Conservation (phyloP, 2,797 vertebrate species). For the Peromyscus melanophrys region DNA sequence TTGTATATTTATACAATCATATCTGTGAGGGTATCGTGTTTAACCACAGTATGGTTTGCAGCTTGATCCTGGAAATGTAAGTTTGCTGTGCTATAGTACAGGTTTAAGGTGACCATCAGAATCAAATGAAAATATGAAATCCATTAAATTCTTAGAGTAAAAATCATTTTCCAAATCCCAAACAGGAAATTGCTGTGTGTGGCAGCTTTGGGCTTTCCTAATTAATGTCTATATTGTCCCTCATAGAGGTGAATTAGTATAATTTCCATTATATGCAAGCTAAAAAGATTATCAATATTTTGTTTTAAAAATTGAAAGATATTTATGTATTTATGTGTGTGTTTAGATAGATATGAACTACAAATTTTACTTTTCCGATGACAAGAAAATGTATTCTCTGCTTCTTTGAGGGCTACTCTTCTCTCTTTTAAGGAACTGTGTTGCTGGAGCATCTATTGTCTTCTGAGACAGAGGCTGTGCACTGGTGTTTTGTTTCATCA, state of each 20-base stretch:
- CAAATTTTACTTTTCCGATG: slow-evolving; percentile 23
- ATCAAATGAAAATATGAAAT: slow-evolving; percentile 79
- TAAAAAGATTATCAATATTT: neutral
- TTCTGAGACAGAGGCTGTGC: slow-evolving; percentile 61
- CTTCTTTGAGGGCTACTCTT: slow-evolving; percentile 52
- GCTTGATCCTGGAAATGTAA: slow-evolving; percentile 76
- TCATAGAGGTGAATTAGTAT: slow-evolving; percentile 54
- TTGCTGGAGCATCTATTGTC: slow-evolving; percentile 20
- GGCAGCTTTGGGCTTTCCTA: slow-evolving; percentile 47
- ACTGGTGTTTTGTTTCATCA: slow-evolving; percentile 47
- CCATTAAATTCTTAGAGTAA: slow-evolving; percentile 70
- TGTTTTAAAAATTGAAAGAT: slow-evolving; percentile 14
- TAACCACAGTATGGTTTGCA: slow-evolving; percentile 71
- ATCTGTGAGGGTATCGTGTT: slow-evolving; percentile 64
- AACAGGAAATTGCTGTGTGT: slow-evolving; percentile 57
- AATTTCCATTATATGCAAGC: slow-evolving; percentile 40
- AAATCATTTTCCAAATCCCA: slow-evolving; percentile 71
- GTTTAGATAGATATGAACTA: neutral
- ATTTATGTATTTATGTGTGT: neutral
- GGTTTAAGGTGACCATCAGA: slow-evolving; percentile 71
- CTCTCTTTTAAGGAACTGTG: slow-evolving; percentile 44
- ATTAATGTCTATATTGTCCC: slow-evolving; percentile 49
- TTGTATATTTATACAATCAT: slow-evolving; percentile 80
- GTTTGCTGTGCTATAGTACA: slow-evolving; percentile 52
- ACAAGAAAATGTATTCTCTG: slow-evolving; percentile 58